Evolutionary conservation across 2,113 vertebrate genomes (phyloP).

Genomic region (Antennarius striatus): DNA sequence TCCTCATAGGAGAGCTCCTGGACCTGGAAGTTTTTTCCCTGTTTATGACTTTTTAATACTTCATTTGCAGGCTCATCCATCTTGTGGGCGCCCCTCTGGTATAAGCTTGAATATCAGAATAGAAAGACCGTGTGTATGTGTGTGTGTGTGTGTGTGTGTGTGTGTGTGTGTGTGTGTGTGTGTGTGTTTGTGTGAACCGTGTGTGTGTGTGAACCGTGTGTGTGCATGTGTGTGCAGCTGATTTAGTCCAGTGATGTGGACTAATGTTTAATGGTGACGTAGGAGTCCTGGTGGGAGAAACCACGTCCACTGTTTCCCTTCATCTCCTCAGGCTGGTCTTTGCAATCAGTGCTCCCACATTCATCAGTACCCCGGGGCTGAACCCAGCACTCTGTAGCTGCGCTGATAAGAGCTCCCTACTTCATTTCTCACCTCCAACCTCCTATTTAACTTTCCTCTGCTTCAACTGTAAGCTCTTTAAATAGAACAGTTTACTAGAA

Average conservation of each 20-base stretch:
- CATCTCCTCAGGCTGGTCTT: conserved; percentile 32
- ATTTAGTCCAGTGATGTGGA: conserved; percentile 21
- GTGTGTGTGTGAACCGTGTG: neutral
- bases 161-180: neutral
- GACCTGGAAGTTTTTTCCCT: conserved; percentile 57
- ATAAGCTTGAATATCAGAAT: conserved; percentile 46
- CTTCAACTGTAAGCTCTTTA: conserved; percentile 27
- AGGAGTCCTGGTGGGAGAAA: conserved; percentile 37
- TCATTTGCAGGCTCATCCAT: conserved; percentile 66
- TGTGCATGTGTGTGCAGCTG: conserved; percentile 15
- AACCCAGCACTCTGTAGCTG: conserved; percentile 31
- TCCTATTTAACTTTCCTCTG: conserved; percentile 34
- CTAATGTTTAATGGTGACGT: conserved; percentile 36
- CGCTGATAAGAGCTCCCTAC: conserved; percentile 59
- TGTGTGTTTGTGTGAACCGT: neutral
- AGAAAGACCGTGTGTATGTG: neutral
- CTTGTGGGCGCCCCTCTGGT: conserved; percentile 54
- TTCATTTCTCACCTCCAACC: conserved; percentile 37
- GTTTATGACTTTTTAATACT: conserved; percentile 77
- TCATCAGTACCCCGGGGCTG: conserved; percentile 35
- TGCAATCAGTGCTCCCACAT: conserved; percentile 50
- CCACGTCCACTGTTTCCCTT: conserved; percentile 30
- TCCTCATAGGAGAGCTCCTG: conserved; percentile 48
- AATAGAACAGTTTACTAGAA: conserved; percentile 32
- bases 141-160: conserved; percentile 1